Evolutionary conservation across 2,888 invertebrate species (phyloP), one percentile per base, ranked within the genome.

Genomic region (Polymixis lichenea): DNA sequence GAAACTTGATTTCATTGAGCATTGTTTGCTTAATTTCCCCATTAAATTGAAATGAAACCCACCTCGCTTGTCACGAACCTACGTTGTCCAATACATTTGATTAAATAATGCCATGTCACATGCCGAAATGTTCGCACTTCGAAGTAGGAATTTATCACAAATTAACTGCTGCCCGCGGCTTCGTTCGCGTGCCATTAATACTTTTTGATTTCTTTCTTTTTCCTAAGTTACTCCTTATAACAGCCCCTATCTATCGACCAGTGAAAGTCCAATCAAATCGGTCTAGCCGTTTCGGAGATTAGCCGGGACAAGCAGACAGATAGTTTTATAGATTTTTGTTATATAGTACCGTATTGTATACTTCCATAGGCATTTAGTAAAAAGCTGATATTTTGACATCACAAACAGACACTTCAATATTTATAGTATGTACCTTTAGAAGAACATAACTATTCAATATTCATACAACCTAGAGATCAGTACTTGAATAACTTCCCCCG

Each of bases 121-220:
- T 28, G 15, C 6, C 28, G 25, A 84, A 51, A 56, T 46, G 2
- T 11, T 68, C 15, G 64, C 53, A 80, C 53, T 85, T 55, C 15
- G 25, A 81, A 25, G 22, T 60, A 43, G 28, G 9, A 56, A 38
- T 82, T 82, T 69, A 85, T 82, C 67, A 70, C 43, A 62, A 70
- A 62, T 1, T 46, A 46, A 13, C 43, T 46, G 43, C 43, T 13
- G 11, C 11, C 43, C 11, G 43, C 43, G 43, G 6, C 13, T 46
- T 46, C 13, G 43, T 46, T 46, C 43, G 43, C 43, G 43, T 46
- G 43, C 0, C 43, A 46, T 46, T 11, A 11, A 46, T 46, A 46
- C 11, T 13, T 46, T 46, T 46, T 46, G 43, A 46, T 46, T 46
- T 46, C 11, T 46, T 46, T 46, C 9, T 11, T 25, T 55, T n/a